phyloP scores from a whole-genome alignment of 2,888 invertebrate species.

The Brachyptera putata region DNA sequence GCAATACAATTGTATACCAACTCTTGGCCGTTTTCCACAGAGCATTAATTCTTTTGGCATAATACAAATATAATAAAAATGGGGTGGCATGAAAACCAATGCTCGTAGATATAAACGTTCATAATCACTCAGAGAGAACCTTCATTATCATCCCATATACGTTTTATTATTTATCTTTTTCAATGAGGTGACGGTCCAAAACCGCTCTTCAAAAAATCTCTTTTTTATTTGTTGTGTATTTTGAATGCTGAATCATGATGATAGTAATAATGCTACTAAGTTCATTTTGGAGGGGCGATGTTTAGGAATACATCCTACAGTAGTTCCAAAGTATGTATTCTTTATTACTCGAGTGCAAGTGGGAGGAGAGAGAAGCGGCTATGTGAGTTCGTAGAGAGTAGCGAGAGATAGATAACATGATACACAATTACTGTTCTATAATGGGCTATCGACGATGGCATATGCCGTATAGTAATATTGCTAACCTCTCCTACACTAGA shows the following conservation, averaged over 20 bases:
- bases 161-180: slow-evolving; percentile 23
- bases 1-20: neutral
- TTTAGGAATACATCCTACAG: slow-evolving; percentile 1
- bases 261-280: slow-evolving; percentile 18
- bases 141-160: too few relatives aligned
- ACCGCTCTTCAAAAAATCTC: slow-evolving; percentile 20
- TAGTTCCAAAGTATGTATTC: neutral
- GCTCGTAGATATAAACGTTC: too few relatives aligned
- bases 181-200: slow-evolving; percentile 21
- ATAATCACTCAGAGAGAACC: neutral
- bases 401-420: neutral
- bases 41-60: neutral
- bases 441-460: neutral
- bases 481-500: neutral
- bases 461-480: neutral
- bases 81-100: neutral
- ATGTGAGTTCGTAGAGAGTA: neutral
- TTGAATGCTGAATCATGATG: slow-evolving; percentile 27
- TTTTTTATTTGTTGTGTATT: slow-evolving; percentile 24
- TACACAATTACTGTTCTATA: neutral
- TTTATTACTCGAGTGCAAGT: neutral
- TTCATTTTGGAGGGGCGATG: neutral
- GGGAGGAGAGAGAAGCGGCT: slow-evolving; percentile 3
- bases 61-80: neutral
- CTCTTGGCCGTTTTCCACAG: neutral